Percentiles rank a stretch among this genome's conserved stretches.
phyloP scores from a whole-genome alignment of 2,797 vertebrate genomes.

The Loriculus beryllinus region DNA sequence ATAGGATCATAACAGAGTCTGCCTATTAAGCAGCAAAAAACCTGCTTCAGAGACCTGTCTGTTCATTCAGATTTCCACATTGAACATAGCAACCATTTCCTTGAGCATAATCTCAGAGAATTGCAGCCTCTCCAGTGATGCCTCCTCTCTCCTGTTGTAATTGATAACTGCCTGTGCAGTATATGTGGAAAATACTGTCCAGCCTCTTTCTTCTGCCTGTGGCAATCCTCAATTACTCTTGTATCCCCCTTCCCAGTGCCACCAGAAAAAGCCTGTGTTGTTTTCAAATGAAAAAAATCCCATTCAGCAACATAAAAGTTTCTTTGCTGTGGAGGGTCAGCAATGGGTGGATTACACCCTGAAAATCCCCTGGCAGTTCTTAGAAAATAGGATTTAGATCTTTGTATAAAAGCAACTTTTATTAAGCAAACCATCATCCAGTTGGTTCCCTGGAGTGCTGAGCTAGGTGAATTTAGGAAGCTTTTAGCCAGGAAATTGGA shows the following conservation, averaged over 20 bases:
- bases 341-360: conserved; percentile 42
- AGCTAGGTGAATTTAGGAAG: conserved; percentile 30
- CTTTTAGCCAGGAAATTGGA: conserved; percentile 57
- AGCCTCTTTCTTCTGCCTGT: neutral
- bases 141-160: neutral
- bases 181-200: neutral
- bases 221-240: neutral
- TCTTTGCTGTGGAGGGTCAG: neutral
- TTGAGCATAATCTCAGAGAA: neutral
- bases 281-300: neutral
- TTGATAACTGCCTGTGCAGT: neutral
- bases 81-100: neutral
- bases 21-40: neutral
- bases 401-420: conserved; percentile 63
- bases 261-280: neutral
- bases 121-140: neutral
- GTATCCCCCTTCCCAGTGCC: neutral
- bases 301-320: neutral
- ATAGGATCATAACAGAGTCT: neutral
- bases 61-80: neutral
- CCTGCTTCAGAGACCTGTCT: neutral
- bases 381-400: conserved; percentile 67
- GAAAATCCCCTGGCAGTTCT: conserved; percentile 58
- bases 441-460: conserved; percentile 34
- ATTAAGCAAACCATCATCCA: conserved; percentile 49